Evolutionary conservation across 2,888 invertebrate species (phyloP), one percentile per base, ranked within the genome.

Genomic region (Stenodera caucasica): DNA sequence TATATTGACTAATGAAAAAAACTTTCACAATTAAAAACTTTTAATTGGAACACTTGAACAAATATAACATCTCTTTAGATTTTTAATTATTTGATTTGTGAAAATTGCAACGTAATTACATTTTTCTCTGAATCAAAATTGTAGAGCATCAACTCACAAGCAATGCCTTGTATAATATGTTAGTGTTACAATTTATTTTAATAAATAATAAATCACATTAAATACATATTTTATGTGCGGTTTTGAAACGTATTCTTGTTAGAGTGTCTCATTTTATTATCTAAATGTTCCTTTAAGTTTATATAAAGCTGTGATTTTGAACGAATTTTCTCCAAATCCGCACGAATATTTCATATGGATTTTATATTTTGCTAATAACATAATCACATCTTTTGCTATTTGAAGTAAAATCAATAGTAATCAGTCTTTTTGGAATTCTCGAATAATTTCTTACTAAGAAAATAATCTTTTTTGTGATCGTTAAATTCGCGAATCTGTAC

Each of bases 331-430:
- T 18, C 40, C 56, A 30, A 49, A 56, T 60, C 60, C 53, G 53
- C 55, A 53, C 37, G 45, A 56, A 49, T 52, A 45, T 53, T 57
- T 49, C 30, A 32, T 35, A 37, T 53, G 52, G 53, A 60, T 53
- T 60, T 57, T 51, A 57, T 57, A 54, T 60, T 57, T 51, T 57
- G 40, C 53, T 57, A 57, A 60, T 49, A 57, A 50, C 49, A 54
- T 60, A 54, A 57, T 53, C 60, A 50, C 57, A 23, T 30, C 2
- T 30, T 29, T 18, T 35, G 21, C 2, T 0, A 33, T 30, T 53
- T 54, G 26, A n/a, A 33, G 15, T 35, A 21, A 14, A 53, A 37
- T 33, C 12, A 53, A 55, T 18, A 35, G 14, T 18, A n/a, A 23
- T 29, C 33, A 12, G 40, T 29, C 8, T 32, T 21, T 55, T 55